A percentile compares a stretch with the other conserved stretches of the same genome.
Evolutionary conservation across 2,113 vertebrate species (phyloP).

Genomic region (Alosa alosa): DNA sequence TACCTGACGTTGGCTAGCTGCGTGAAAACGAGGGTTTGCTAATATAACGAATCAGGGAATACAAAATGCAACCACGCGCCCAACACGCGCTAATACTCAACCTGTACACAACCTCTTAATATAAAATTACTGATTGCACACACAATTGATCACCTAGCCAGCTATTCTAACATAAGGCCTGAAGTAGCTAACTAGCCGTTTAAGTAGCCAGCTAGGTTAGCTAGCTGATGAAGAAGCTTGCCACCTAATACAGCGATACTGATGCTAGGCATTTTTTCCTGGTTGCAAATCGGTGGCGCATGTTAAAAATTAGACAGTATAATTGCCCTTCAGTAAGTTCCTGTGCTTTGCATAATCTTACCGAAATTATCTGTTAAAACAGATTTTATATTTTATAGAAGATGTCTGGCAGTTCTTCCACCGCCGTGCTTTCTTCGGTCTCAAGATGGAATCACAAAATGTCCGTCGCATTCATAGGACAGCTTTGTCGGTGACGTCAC

Average conservation of each 20-base stretch:
- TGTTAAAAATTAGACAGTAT: not conserved
- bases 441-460: conserved; percentile 22
- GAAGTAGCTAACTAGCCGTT: conserved; percentile 11
- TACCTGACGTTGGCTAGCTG: not conserved
- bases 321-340: conserved; percentile 12
- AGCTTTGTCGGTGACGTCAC: not conserved
- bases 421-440: conserved; percentile 24
- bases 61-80: not conserved
- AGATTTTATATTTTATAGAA: conserved; percentile 47
- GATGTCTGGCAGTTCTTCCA: conserved; percentile 50
- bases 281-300: not conserved
- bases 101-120: not conserved
- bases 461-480: conserved; percentile 25
- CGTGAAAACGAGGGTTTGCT: not conserved
- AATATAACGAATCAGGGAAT: not conserved
- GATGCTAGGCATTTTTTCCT: not conserved
- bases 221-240: conserved; percentile 24
- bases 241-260: not conserved
- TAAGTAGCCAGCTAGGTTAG: conserved; percentile 13
- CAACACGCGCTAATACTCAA: not conserved
- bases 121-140: not conserved
- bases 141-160: not conserved
- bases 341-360: conserved; percentile 55
- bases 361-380: conserved; percentile 62
- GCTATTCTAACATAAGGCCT: not conserved